A percentile compares a stretch with the other conserved stretches of the same genome.
These are phyloP conservation scores for Cyrtorhinus lividipennis DNA, from an alignment of 1,140 invertebrate species.

Conservation along the genomic window DNA sequence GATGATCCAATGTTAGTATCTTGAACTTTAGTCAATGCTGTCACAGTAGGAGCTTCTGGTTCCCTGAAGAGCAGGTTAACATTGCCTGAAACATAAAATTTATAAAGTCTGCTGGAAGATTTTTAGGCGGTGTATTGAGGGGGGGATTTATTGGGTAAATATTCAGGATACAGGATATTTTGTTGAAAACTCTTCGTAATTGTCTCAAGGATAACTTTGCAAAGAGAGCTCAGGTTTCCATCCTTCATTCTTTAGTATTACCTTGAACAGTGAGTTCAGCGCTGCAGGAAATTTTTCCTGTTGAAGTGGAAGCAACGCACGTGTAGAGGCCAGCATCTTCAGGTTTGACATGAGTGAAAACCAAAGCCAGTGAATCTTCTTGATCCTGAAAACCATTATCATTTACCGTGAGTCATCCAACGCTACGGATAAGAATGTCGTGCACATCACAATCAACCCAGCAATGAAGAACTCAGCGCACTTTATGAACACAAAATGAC, in stretches of 20 bases:
- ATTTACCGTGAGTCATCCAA: not conserved
- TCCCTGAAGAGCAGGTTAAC: constrained; percentile 66
- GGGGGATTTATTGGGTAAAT: too few species aligned
- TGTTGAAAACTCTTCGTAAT: too few species aligned
- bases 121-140: not conserved
- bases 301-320: constrained; percentile 81
- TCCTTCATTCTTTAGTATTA: too few species aligned
- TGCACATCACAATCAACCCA: too few species aligned
- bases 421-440: not conserved
- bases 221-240: too few species aligned
- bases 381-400: constrained; percentile 45
- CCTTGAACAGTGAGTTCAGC: constrained; percentile 85
- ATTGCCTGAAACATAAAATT: constrained; percentile 46
- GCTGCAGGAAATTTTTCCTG: constrained; percentile 83
- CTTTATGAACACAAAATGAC: too few species aligned
- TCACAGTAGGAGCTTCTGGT: constrained; percentile 61
- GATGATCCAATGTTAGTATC: constrained; percentile 70
- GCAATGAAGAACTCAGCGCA: too few species aligned
- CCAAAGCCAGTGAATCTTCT: constrained; percentile 77
- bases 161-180: not conserved
- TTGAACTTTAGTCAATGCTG: constrained; percentile 54
- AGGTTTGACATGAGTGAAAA: constrained; percentile 85
- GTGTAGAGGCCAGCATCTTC: constrained; percentile 90
- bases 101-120: not conserved
- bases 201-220: too few species aligned